A percentile compares a stretch with the other conserved stretches of the same genome.
Evolutionary conservation across 2,113 vertebrate genomes (phyloP).

Genomic region (Archilochus colubris): DNA sequence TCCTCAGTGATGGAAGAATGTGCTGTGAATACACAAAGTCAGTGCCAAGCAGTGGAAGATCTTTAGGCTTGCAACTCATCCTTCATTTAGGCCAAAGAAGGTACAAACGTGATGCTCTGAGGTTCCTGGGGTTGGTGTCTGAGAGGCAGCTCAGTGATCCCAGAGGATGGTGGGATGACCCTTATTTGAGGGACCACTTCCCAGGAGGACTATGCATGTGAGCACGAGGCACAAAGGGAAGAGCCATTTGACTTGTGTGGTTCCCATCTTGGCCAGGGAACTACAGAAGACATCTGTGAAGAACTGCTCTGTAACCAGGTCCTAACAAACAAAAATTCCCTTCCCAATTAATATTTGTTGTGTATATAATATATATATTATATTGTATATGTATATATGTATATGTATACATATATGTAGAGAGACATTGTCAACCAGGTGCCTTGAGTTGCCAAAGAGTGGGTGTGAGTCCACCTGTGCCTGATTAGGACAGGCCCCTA

Average conservation of each 20-base stretch:
- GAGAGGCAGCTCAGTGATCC: neutral
- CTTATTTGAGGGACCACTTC: neutral
- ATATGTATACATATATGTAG: no score
- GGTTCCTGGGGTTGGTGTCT: neutral
- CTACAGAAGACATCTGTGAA: neutral
- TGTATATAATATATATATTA: no score
- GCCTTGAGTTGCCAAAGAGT: no score
- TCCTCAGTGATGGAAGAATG: rapidly evolving
- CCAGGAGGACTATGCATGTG: neutral
- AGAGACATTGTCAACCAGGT: no score
- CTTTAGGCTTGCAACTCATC: neutral
- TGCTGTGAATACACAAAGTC: neutral
- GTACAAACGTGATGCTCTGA: rapidly evolving
- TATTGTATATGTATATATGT: no score
- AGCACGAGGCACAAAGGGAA: neutral
- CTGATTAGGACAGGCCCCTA: no score
- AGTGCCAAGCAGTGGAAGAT: neutral
- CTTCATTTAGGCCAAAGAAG: neutral
- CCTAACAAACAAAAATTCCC: neutral
- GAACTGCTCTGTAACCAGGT: neutral
- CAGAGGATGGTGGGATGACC: neutral
- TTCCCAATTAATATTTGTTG: neutral
- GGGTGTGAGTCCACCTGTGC: no score
- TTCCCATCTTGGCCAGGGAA: neutral
- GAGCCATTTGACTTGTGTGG: neutral